A percentile compares a stretch with the other conserved stretches of the same genome.
These are phyloP conservation scores for Xanthorhoe spadicearia DNA, from an alignment of 2,888 invertebrate genomes.

Conservation along the genomic window DNA sequence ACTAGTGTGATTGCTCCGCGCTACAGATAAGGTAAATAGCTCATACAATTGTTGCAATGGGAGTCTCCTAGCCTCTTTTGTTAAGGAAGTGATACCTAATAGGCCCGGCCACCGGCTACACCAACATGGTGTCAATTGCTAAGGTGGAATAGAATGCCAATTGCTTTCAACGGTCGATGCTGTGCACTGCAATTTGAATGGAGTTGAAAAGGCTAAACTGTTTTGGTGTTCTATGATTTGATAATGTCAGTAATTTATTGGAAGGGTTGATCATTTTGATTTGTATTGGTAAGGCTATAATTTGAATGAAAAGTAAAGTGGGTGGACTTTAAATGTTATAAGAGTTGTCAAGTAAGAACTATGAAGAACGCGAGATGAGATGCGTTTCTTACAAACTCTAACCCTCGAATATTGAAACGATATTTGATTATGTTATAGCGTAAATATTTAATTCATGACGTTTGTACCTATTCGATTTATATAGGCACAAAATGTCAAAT, in stretches of 20 bases:
- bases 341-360: no score
- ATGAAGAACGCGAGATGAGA: no score
- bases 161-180: constrained; percentile 55
- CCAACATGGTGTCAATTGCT: constrained; percentile 81
- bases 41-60: constrained; percentile 83
- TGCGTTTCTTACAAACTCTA: no score
- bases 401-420: no score
- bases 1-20: constrained; percentile 76
- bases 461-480: no score
- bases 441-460: no score
- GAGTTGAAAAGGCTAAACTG: constrained; percentile 64
- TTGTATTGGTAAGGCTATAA: not conserved
- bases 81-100: constrained; percentile 80
- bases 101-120: constrained; percentile 71
- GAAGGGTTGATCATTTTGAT: constrained; percentile 8
- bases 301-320: not conserved
- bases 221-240: constrained; percentile 35
- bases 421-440: no score
- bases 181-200: constrained; percentile 64
- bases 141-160: constrained; percentile 46
- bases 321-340: no score
- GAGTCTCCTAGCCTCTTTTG: constrained; percentile 78
- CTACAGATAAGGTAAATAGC: constrained; percentile 84
- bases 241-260: constrained; percentile 29
- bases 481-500: no score